phyloP scores from a whole-genome alignment of 1,140 invertebrate genomes.

The Zaprionus capensis region DNA sequence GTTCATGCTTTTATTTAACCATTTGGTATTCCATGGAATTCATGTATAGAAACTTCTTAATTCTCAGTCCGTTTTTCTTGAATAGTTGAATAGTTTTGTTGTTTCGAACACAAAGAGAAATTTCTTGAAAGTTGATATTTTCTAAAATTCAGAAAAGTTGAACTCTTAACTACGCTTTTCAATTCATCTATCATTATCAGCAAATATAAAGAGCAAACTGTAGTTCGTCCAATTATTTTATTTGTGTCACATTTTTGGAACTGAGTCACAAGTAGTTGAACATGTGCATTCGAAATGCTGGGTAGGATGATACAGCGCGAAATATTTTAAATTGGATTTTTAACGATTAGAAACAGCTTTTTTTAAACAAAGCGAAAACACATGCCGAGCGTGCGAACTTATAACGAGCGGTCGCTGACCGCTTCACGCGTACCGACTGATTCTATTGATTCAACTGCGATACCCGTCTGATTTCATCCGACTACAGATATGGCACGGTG shows the following conservation, averaged over 20 bases:
- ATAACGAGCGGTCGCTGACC: not conserved
- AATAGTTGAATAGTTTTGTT: too few relatives aligned
- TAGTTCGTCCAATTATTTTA: not conserved
- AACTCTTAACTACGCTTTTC: too few relatives aligned
- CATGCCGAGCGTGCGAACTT: not conserved
- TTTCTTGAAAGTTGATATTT: too few relatives aligned
- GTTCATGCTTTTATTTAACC: not conserved
- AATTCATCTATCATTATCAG: too few relatives aligned
- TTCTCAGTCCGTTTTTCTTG: too few relatives aligned
- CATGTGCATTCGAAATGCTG: not conserved
- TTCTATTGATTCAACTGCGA: slow-evolving; percentile 5
- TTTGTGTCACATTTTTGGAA: not conserved
- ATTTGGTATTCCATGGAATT: not conserved
- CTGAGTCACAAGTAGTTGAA: too few relatives aligned
- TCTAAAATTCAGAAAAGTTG: too few relatives aligned
- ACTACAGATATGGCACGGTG: not conserved
- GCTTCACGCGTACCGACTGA: not conserved
- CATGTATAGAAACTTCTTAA: not conserved
- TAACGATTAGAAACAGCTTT: not conserved
- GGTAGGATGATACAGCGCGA: not conserved
- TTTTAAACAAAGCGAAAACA: not conserved
- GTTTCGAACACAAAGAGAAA: too few relatives aligned
- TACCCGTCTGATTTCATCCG: not conserved
- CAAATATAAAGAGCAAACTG: not conserved
- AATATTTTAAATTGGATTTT: not conserved